Evolutionary conservation across 2,797 vertebrate genomes (phyloP), one percentile per base, ranked within the genome.

Genomic region (Sebastiscus albofasciatus): DNA sequence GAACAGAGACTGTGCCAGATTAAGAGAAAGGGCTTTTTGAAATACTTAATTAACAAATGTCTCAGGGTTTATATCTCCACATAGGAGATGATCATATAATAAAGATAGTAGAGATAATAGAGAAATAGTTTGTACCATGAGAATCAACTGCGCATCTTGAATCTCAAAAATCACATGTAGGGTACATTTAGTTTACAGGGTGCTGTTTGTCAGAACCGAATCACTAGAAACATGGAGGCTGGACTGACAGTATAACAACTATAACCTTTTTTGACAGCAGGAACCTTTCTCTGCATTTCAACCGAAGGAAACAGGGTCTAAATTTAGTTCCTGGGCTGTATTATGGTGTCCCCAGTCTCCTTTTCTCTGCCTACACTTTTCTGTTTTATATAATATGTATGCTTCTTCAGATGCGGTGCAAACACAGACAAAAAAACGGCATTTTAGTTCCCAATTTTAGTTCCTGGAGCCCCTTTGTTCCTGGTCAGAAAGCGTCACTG

Each of bases 21-120:
- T 10, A 65, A 39, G 31, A 39, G 55, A 18, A 76, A 60, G 12
- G 6, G 26, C 27, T 13, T 27, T 22, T 26, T 67, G 5, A 75
- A 55, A 31, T 22, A 7, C 6, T 27, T 36, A 8, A 59, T 27
- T 59, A 59, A 54, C 16, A 54, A n/a, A 27, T 13, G n/a, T 31
- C 42, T 67, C 39, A 36, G 52, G 2, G 22, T 24, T 26, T 22
- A 33, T 18, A 20, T 31, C 56, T 22, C 26, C 8, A 6, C 8
- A 4, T 14, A 14, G 14, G 14, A 52, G 42, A 29, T 26, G 10
- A 27, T 69, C 5, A 0, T 26, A 26, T 2, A 16, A 33, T 16
- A 67, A 49, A 68, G n/a, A 68, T 60, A 13, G 18, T 29, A 67
- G 67, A 68, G 29, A 68, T 60, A 13, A 59, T 3, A 59, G 16